Conservation (phyloP, 2,113 vertebrate species). For the Sorex araneus region DNA sequence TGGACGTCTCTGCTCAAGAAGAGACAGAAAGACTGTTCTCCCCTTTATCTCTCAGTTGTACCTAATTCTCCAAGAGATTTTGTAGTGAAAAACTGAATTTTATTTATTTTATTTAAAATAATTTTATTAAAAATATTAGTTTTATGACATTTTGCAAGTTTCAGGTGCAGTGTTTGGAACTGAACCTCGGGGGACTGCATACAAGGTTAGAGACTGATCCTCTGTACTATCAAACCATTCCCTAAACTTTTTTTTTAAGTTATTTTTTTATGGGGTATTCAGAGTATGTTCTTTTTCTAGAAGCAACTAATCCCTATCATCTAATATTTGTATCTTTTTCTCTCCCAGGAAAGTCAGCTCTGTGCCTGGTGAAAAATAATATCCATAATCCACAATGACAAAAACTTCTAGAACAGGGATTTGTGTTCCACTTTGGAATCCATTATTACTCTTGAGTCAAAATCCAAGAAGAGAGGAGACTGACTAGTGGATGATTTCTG, state of each 20-base stretch:
- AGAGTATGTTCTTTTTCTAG: neutral
- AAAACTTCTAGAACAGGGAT: neutral
- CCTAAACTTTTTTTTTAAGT: neutral
- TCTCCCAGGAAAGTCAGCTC: neutral
- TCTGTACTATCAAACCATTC: neutral
- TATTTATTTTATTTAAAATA: no score
- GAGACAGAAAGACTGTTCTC: neutral
- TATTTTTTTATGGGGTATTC: neutral
- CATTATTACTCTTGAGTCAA: neutral
- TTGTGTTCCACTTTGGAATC: neutral
- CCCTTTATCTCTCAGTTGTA: neutral
- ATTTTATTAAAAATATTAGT: no score
- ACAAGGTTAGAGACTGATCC: no score
- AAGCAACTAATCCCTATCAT: neutral
- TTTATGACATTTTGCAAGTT: no score
- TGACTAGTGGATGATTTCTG: neutral
- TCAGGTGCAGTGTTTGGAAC: neutral
- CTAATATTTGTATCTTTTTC: neutral
- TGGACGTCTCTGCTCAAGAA: neutral
- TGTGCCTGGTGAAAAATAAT: neutral
- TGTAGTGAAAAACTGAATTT: no score
- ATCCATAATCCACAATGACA: neutral
- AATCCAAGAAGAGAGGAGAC: neutral
- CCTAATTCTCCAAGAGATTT: neutral
- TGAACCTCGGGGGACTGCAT: neutral